Base-by-base conservation (phyloP, 2,797 vertebrate genomes). In the Monodelphis domestica region DNA sequence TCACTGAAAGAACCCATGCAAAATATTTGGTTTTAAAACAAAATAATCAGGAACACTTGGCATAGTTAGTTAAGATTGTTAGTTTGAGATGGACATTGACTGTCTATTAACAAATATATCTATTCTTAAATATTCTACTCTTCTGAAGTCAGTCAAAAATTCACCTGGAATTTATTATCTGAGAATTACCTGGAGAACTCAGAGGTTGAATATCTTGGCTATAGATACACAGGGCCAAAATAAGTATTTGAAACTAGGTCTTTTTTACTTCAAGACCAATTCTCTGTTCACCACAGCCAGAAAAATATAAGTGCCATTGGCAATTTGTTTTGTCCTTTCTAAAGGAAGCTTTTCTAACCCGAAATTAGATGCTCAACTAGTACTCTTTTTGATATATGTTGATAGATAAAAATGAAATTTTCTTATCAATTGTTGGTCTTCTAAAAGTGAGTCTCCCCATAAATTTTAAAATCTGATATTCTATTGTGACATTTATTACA, bases 311-410 rank as follows among this genome's bases (percentile, higher is more conserved):
- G 63, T 3, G 2, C 2, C 2, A 78, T 45, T 78, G 38, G 63
- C 17, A 78, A 3, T 45, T 17, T 24, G 7, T 78, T 78, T 78
- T 78, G 63, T 78, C 17, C n/a, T 52, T 87, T 55, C 53, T 21
- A 93, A 91, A n/a, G 57, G 63, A 57, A 91, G 59, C 57, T 21
- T 88, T 88, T 57, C 52, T 90, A 91, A 90, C 24, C 59, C 91
- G 30, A 1, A 15, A 53, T 91, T 50, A 92, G 91, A 51, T 38
- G 14, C 5, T 4, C 5, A 30, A 6, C 38, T 0, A 17, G 4
- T 28, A 57, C 33, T 87, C 50, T 90, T 6, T 29, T 6, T 87
- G 91, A 87, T 6, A 29, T 28, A 53, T 57, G 70, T 50, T 91
- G 78, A 90, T 57, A 88, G 52, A 38, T 91, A 63, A 87, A 6